Conservation (phyloP, 2,888 invertebrate species). For the Cephus pygmeus region DNA sequence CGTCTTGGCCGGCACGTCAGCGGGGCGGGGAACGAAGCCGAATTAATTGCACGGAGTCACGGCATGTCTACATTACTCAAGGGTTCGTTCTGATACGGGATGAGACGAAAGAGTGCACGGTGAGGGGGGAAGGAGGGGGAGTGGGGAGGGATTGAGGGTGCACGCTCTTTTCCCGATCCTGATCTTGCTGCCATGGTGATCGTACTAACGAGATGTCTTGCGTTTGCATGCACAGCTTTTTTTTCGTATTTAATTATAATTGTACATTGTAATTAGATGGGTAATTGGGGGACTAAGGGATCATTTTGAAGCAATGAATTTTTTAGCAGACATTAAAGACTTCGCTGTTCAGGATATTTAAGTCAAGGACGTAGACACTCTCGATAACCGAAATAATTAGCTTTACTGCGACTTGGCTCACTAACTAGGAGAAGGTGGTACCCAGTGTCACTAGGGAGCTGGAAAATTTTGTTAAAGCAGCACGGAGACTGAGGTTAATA, state of each 20-base stretch:
- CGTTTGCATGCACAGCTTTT: neutral
- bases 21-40: conserved; percentile 29
- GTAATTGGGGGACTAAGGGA: neutral
- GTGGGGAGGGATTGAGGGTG: conserved; percentile 4
- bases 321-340: neutral
- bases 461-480: neutral
- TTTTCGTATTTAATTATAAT: neutral
- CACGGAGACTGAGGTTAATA: neutral
- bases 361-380: neutral
- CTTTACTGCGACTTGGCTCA: neutral
- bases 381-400: neutral
- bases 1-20: neutral
- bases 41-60: conserved; percentile 55
- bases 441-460: neutral
- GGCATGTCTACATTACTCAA: conserved; percentile 54
- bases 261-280: neutral
- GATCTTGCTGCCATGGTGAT: neutral
- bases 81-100: conserved; percentile 20
- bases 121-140: neutral
- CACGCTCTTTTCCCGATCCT: neutral
- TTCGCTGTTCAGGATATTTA: neutral
- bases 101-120: conserved; percentile 13
- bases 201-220: neutral
- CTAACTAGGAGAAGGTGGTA: neutral
- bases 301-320: neutral